Conservation (phyloP, 2,113 vertebrate genomes). For the Scomber scombrus region DNA sequence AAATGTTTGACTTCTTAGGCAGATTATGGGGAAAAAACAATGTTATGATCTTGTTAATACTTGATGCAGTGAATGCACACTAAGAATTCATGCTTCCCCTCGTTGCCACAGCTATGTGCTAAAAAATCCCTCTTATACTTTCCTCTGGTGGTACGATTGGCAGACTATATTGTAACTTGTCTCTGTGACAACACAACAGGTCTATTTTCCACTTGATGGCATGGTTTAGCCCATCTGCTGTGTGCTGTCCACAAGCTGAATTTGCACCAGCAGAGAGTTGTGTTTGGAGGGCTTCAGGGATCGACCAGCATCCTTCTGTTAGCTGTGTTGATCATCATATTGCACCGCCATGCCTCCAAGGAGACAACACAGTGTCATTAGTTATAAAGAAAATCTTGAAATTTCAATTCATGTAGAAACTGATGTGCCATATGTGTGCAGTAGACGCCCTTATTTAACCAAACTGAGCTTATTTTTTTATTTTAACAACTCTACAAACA, state of each 20-base stretch:
- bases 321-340: conserved; percentile 59
- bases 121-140: conserved; percentile 40
- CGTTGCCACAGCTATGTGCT: conserved; percentile 33
- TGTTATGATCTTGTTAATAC: conserved; percentile 23
- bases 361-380: conserved; percentile 49
- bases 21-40: conserved; percentile 5
- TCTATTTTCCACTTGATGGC: conserved; percentile 86
- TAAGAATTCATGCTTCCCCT: conserved; percentile 30
- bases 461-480: neutral
- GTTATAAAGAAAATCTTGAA: conserved; percentile 46
- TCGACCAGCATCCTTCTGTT: conserved; percentile 68
- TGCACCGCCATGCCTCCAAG: conserved; percentile 26
- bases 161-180: conserved; percentile 70
- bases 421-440: neutral
- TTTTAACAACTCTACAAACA: neutral
- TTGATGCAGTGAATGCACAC: conserved; percentile 38
- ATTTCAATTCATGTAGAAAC: conserved; percentile 37
- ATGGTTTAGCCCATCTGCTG: conserved; percentile 83
- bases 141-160: conserved; percentile 65
- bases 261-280: conserved; percentile 75
- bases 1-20: conserved; percentile 2
- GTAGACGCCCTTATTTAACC: neutral
- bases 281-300: conserved; percentile 73
- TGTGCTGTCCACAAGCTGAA: conserved; percentile 75
- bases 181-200: conserved; percentile 81